These are phyloP conservation scores for Gavia stellata DNA, from an alignment of 2,113 vertebrate genomes.

Conservation along the genomic window DNA sequence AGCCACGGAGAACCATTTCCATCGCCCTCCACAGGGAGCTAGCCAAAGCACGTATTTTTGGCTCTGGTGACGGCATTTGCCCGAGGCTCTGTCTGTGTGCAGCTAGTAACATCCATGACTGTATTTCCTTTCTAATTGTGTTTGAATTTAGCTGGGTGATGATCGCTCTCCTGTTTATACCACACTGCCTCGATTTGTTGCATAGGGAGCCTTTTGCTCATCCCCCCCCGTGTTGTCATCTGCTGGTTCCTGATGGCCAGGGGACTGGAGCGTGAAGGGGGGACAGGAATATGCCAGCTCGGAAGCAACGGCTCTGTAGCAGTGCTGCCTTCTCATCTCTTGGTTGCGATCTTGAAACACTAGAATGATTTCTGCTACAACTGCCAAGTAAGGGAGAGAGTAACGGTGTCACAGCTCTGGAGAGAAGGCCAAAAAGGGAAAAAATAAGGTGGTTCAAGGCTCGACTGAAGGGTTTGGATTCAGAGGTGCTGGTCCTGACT, in stretches of 20 bases:
- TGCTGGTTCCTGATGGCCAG: background rate
- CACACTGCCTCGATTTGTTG: rapidly evolving
- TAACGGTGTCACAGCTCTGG: background rate
- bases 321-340: background rate
- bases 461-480: background rate
- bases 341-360: background rate
- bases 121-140: background rate
- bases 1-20: background rate
- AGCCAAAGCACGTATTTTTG: background rate
- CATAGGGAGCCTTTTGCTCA: background rate
- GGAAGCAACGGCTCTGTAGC: background rate
- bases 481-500: background rate
- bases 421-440: background rate
- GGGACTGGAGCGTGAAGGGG: background rate
- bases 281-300: background rate
- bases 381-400: background rate
- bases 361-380: background rate
- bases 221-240: background rate
- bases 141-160: background rate
- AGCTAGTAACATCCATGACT: background rate
- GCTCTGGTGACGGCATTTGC: background rate
- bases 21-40: rapidly evolving
- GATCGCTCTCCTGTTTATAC: background rate
- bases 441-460: background rate
- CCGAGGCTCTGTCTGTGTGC: background rate